Percentiles rank a stretch among this genome's conserved stretches.
Conservation (phyloP, 1,140 invertebrate species). For the Drosophila oshimai region DNA sequence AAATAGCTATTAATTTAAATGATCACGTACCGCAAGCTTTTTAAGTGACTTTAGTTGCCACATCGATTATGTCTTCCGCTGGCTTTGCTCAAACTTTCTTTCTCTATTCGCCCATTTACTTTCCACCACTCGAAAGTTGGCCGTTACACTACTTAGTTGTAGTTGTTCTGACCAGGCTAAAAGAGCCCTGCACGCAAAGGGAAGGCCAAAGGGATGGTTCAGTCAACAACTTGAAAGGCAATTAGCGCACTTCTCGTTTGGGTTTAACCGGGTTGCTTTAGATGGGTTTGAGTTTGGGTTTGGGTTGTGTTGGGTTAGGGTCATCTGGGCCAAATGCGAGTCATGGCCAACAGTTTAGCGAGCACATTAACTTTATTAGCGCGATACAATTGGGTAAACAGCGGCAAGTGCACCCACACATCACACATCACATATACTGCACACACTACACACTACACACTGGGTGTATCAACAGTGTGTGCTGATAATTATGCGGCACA, state of each 20-base stretch:
- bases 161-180: conserved; percentile 3
- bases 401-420: conserved; percentile 9
- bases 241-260: conserved; percentile 60
- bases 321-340: conserved; percentile 49
- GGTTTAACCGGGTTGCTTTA: not conserved
- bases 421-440: too few species aligned
- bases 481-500: conserved; percentile 54
- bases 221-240: conserved; percentile 74
- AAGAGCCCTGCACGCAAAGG: conserved; percentile 6
- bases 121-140: conserved; percentile 21
- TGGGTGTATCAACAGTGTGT: conserved; percentile 16
- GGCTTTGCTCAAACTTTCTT: conserved; percentile 1
- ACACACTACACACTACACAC: not conserved
- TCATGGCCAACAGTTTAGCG: conserved; percentile 72
- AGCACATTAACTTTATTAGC: conserved; percentile 72
- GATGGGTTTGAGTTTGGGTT: not conserved
- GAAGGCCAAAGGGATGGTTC: conserved; percentile 44
- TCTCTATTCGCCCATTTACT: conserved; percentile 7
- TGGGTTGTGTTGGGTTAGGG: conserved; percentile 20
- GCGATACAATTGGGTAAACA: conserved; percentile 57
- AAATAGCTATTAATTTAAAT: not conserved
- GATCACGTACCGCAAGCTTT: not conserved
- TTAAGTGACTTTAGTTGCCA: not conserved
- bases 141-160: conserved; percentile 19
- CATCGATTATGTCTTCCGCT: conserved; percentile 18